Evolutionary conservation across 2,797 vertebrate species (phyloP).

Genomic region (Nannoperca australis): DNA sequence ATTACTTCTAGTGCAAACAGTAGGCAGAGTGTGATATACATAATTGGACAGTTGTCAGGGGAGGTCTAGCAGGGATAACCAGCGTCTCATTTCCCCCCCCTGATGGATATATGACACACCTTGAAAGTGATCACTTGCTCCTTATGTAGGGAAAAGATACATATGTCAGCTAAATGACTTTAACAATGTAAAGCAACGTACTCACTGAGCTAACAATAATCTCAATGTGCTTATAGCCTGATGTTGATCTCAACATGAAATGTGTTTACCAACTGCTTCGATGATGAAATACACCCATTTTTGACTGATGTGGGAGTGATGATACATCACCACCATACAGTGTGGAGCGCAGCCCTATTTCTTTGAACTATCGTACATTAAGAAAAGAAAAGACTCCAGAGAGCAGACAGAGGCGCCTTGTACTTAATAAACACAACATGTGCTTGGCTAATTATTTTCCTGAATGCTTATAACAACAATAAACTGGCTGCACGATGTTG

Average conservation of each 20-base stretch:
- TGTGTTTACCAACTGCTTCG: slow-evolving; percentile 27
- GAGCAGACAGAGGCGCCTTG: slow-evolving; percentile 45
- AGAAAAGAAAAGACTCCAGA: slow-evolving; percentile 50
- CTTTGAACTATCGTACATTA: slow-evolving; percentile 54
- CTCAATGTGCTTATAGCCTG: slow-evolving; percentile 10
- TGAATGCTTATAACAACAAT: slow-evolving; percentile 64
- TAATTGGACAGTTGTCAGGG: slow-evolving; percentile 99
- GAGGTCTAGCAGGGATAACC: slow-evolving; percentile 90
- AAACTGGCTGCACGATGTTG: slow-evolving; percentile 58
- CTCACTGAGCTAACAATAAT: slow-evolving; percentile 31
- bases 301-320: slow-evolving; percentile 38
- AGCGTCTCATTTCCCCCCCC: slow-evolving; percentile 84
- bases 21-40: slow-evolving; percentile 96
- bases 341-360: slow-evolving; percentile 30
- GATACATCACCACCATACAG: slow-evolving; percentile 21
- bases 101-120: slow-evolving; percentile 88
- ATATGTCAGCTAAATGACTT: slow-evolving; percentile 33
- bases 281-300: slow-evolving; percentile 52
- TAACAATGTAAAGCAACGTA: slow-evolving; percentile 28
- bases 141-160: slow-evolving; percentile 41
- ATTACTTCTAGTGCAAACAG: slow-evolving; percentile 99
- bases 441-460: slow-evolving; percentile 66
- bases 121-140: slow-evolving; percentile 87
- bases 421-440: slow-evolving; percentile 67
- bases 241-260: slow-evolving; percentile 36